These are phyloP conservation scores for Pseudachorutes palmiensis DNA, from an alignment of 1,140 invertebrate species.

Conservation along the genomic window DNA sequence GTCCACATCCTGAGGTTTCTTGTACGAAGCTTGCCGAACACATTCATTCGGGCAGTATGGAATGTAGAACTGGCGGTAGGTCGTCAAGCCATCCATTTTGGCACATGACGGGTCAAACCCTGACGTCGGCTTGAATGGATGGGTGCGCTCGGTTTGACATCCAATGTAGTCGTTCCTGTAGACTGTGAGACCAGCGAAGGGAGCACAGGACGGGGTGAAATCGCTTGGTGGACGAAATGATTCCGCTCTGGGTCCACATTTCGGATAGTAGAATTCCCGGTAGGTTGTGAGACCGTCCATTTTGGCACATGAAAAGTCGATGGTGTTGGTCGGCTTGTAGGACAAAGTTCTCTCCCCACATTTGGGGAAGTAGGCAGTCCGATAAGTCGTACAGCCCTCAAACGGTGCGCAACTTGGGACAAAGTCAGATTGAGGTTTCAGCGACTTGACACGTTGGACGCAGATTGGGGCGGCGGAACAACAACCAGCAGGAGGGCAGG, in stretches of 20 bases:
- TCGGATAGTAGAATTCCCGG: constrained; percentile 19
- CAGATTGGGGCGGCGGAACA: constrained; percentile 19
- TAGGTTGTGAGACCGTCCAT: constrained; percentile 23
- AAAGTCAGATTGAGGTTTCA: constrained; percentile 12
- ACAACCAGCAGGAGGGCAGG: neutral
- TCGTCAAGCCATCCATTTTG: constrained; percentile 25
- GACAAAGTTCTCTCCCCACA: constrained; percentile 10
- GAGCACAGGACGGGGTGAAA: constrained; percentile 19
- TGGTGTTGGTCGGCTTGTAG: constrained; percentile 16
- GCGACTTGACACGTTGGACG: constrained; percentile 7
- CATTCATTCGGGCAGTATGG: constrained; percentile 22
- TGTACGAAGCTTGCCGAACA: constrained; percentile 20
- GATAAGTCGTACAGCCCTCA: constrained; percentile 18
- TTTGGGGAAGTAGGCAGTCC: constrained; percentile 20
- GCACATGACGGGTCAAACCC: constrained; percentile 20
- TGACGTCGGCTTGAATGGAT: constrained; percentile 17
- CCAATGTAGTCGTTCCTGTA: constrained; percentile 27
- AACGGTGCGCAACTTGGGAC: constrained; percentile 3
- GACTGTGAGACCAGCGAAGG: constrained; percentile 18
- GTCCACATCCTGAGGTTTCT: constrained; percentile 13
- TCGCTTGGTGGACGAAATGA: constrained; percentile 10
- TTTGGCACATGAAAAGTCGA: constrained; percentile 21
- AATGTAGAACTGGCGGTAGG: constrained; percentile 15
- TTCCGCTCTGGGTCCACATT: neutral
- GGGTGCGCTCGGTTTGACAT: constrained; percentile 12